Base-by-base conservation (phyloP, 2,113 vertebrate species). In the Corvus cornix region DNA sequence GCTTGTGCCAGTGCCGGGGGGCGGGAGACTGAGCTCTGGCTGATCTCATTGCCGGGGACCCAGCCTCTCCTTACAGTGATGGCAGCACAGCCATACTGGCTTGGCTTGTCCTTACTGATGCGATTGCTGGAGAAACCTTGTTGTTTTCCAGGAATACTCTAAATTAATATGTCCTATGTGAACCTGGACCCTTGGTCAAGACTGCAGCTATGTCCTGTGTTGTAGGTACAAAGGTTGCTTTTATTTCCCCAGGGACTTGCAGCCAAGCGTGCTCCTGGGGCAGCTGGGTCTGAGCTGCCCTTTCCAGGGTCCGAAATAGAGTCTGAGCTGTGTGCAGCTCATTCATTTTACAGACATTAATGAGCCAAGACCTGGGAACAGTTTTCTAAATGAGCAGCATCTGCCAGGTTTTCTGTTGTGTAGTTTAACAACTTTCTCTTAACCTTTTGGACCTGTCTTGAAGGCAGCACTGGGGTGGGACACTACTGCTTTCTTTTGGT, bases 141-240 rank as follows among this genome's bases (percentile, higher is more conserved):
- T 79, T 91, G 63, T 93, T 90, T 93, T 52, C 74, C 53, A 59
- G 78, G 63, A 79, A 67, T 66, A 51, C 84, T 90, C 30, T 59
- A 22, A 85, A 87, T 66, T 87, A 74, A 14, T 66, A 11, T 51
- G 26, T 73, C 51, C 51, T 18, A 6, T 27, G 48, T 93, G 90
- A 91, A 85, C 78, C 68, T 78, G 80, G 94, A 89, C 84, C 67
- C 84, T 96, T 88, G 95, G 74, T 86, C 87, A 76, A 80, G 90
- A 77, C 72, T 1, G 1, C 33, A 30, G 41, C 35, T 0, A 0
- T 6, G 2, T 58, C 82, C 75, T 28, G 37, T 24, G 41, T 35
- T 41, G 53, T 2, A 14, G 46, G 66, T 94, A 67, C 89, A 82
- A 96, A 87, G 93, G 82, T 91, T 13, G 48, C 64, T 84, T 94